Conservation (phyloP, 23 tunicate species). For the Botrylloides violaceus region DNA sequence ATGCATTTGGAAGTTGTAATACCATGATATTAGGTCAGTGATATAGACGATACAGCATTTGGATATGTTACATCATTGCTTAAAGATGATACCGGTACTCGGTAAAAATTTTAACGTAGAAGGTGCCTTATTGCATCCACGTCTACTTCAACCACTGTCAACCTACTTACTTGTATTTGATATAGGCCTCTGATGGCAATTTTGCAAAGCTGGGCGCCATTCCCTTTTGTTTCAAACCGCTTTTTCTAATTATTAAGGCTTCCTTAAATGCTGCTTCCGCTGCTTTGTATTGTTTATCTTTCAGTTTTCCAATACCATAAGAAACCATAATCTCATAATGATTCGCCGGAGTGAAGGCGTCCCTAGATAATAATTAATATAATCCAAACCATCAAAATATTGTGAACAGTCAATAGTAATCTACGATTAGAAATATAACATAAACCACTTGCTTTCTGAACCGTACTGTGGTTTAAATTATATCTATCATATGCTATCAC, state of each 20-base stretch:
- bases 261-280: constrained; percentile 40
- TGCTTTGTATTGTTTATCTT: constrained; percentile 33
- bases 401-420: neutral
- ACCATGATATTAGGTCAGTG: no score
- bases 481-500: no score
- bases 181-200: constrained; percentile 19
- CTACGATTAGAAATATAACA: neutral
- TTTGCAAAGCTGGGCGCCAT: constrained; percentile 1
- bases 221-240: constrained; percentile 34
- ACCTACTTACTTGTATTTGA: constrained; percentile 24
- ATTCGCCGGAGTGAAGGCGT: neutral
- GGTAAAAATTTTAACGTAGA: no score
- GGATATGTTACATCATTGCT: no score
- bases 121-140: no score
- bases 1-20: no score
- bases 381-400: neutral
- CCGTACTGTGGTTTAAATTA: no score
- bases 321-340: constrained; percentile 49
- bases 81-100: no score
- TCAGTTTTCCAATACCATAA: constrained; percentile 40
- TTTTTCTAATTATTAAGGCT: constrained; percentile 37
- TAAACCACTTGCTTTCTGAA: no score
- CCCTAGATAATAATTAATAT: neutral
- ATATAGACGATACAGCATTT: no score
- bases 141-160: no score